Base-by-base conservation (phyloP, 2,113 vertebrate species). In the Lepus americanus region DNA sequence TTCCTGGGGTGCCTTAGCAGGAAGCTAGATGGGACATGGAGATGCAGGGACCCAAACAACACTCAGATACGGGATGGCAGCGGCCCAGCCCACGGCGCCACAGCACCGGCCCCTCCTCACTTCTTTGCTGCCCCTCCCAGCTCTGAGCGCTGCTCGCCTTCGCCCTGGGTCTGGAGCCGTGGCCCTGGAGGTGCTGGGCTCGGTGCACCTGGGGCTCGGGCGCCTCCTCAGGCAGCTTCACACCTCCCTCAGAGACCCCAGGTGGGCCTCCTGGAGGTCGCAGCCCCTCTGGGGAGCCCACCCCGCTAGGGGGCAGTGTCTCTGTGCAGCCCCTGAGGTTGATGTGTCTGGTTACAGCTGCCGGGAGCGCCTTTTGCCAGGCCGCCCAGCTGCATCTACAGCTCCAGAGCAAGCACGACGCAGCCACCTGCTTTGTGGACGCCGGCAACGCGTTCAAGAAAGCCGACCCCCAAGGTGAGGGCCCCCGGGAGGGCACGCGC, bases 391-490 rank as follows among this genome's bases (percentile, higher is more conserved):
- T 99, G 76, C 99, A 99, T 85, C 98, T 99, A 53, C 99, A 99
- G 97, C 98, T 99, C 95, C 99, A 99, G 98, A 99, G 99, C 98
- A 99, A 99, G 95, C 99, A 99, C 0, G 99, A 99, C 0, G 99
- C 99, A 0, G 99, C 99, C 31, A 99, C 99, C 73, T 99, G 98
- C 97, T 99, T 99, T 61, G 99, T 99, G 96, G 99, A 99, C 0
- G 99, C 99, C 0, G 99, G 99, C 87, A 99, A 99, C 0, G 99
- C 99, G 16, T 99, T 99, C 98, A 99, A 99, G 98, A 99, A 99
- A 97, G 99, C 99, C 1, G 99, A 99, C 89, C 99, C 99, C 33
- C 99, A 99, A 98, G 99, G 99, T 99, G 96, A 97, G 96, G 17
- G 12, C 44, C 29, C 10, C 63, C 0, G 2, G 0, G 22, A 67